Evolutionary conservation across 2,113 vertebrate species (phyloP), one percentile per base, ranked within the genome.

Genomic region (Amphilophus citrinellus): DNA sequence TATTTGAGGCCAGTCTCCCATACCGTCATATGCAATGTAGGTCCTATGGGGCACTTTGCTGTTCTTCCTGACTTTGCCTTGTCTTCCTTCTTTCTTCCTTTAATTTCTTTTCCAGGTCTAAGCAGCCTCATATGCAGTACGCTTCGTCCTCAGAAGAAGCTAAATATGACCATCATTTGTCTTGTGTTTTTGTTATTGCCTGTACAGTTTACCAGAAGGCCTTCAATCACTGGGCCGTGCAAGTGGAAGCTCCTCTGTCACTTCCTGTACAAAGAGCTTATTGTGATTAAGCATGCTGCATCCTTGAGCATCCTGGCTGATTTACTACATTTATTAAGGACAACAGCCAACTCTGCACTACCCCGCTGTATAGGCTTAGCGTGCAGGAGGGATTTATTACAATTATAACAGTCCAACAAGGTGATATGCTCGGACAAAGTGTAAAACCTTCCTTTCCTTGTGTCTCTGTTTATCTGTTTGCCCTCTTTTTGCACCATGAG

Each of bases 301-400:
- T 89, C 81, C 11, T 62, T 56, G 85, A 84, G 88, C 80, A 76
- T 79, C 87, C 83, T 44, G 80, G 68, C 86, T 91, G 90, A 93
- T 92, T 93, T 91, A 93, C 79, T 80, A 58, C 61, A 50, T 79
- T 91, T 85, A 92, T 93, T 90, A 92, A 61, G 56, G 77, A 80
- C 57, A 81, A 59, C 61, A 27, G 83, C 56, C 27, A 76, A 84
- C 76, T 77, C 80, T 73, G 73, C 84, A 66, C 82, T 17, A 66
- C 82, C 88, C 78, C 42, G 37, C 22, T 58, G 42, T 86, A 30
- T 58, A 10, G 44, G n/a, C 76, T 84, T 59, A 32, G 56, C 35
- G 85, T 53, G 82, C 85, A 83, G 63, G 37, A 63, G 63, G 84
- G 76, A 88, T 80, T 79, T 87, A 85, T 65, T 63, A 59, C 73